Conservation (phyloP, 1,140 invertebrate species). For the Polyergus mexicanus region DNA sequence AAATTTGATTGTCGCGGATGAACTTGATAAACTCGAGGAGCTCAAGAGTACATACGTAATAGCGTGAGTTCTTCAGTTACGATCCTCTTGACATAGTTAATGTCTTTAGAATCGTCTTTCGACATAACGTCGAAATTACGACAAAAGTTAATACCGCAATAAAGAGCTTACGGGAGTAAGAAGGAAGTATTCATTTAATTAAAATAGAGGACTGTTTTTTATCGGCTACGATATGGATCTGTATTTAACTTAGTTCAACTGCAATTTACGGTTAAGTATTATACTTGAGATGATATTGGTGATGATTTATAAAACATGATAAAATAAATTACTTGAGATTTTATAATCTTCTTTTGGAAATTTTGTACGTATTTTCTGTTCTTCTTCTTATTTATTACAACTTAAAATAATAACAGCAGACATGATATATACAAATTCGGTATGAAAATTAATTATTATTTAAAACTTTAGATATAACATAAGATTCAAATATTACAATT, state of each 20-base stretch:
- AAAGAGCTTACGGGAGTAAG: neutral
- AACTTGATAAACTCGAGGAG: neutral
- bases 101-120: conserved; percentile 3
- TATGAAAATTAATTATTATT: conserved; percentile 8
- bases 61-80: neutral
- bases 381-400: conserved; percentile 2
- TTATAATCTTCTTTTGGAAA: neutral
- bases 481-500: neutral
- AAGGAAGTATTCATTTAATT: conserved; percentile 25
- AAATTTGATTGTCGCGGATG: neutral
- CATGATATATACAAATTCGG: neutral
- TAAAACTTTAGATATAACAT: neutral
- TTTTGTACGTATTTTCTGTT: neutral
- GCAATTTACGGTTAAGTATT: conserved; percentile 3
- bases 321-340: neutral
- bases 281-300: conserved; percentile 18
- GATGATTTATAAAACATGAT: neutral
- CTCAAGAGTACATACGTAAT: conserved; percentile 27
- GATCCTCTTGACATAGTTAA: neutral
- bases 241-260: conserved; percentile 12
- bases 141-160: conserved; percentile 7
- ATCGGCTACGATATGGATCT: neutral
- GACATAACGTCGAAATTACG: conserved; percentile 11
- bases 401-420: neutral
- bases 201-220: neutral